phyloP scores from a whole-genome alignment of 30 jellyfish, hydroid and myxozoan species.

The Aurelia sp. region DNA sequence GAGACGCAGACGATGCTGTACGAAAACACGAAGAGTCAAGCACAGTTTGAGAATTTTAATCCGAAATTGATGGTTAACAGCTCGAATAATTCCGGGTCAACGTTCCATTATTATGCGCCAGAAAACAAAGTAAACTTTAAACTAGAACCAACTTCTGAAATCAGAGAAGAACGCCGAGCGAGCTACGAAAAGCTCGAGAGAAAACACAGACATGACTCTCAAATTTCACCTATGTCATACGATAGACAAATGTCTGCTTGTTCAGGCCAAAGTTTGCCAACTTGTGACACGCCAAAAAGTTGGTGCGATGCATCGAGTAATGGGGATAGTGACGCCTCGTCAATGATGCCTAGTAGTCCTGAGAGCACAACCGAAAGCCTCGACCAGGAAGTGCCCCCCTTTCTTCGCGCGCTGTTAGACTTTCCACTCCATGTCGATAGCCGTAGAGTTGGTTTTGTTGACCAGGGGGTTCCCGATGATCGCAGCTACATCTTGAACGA shows the following conservation, averaged over 20 bases:
- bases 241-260: conserved; percentile 56
- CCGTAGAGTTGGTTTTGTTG: conserved; percentile 34
- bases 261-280: conserved; percentile 60
- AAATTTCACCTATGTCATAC: conserved; percentile 20
- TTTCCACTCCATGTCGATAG: conserved; percentile 72
- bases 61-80: background rate
- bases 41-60: background rate
- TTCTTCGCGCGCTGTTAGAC: conserved; percentile 72
- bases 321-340: conserved; percentile 67
- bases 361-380: conserved; percentile 66
- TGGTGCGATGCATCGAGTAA: conserved; percentile 71
- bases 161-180: conserved; percentile 35
- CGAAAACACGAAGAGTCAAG: conserved; percentile 31
- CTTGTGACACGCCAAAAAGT: conserved; percentile 61
- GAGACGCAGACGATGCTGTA: conserved; percentile 49
- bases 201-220: conserved; percentile 19
- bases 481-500: conserved; percentile 62
- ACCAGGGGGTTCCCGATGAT: conserved; percentile 70
- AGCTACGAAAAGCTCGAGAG: conserved; percentile 2
- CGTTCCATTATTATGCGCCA: conserved; percentile 60
- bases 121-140: conserved; percentile 37
- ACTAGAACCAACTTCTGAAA: conserved; percentile 28
- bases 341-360: conserved; percentile 82
- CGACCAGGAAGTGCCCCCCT: conserved; percentile 80
- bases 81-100: conserved; percentile 26